Evolutionary conservation across 2,113 vertebrate species (phyloP).

Genomic region (Acanthisitta chloris): DNA sequence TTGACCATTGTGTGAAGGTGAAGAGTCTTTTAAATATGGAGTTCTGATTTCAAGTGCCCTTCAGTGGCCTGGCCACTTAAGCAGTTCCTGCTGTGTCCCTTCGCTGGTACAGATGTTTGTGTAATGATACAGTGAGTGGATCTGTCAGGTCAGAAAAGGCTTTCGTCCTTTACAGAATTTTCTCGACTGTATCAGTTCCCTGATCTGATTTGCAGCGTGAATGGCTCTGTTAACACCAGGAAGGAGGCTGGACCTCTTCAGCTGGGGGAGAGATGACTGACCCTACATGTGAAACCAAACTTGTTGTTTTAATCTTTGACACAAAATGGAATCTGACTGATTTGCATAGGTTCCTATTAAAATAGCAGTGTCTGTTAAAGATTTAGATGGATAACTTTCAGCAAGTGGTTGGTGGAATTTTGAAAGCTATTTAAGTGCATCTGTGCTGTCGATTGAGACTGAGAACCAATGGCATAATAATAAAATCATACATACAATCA

Average conservation of each 20-base stretch:
- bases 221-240: not conserved
- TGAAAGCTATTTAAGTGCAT: not conserved
- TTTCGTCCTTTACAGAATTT: not conserved
- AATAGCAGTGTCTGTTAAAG: not conserved
- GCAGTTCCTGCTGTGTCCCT: slow-evolving; percentile 5
- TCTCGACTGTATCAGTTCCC: fast-evolving
- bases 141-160: not conserved
- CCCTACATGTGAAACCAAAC: not conserved
- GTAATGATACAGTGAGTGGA: not conserved
- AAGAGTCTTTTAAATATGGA: slow-evolving; percentile 26
- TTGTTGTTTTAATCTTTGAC: not conserved
- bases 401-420: not conserved
- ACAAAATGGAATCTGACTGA: not conserved
- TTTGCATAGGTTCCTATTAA: not conserved
- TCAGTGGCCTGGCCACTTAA: not conserved
- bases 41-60: slow-evolving; percentile 48
- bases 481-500: not conserved
- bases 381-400: not conserved
- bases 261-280: not conserved
- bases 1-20: not conserved
- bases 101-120: slow-evolving; percentile 18
- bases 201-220: not conserved
- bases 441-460: not conserved
- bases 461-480: not conserved
- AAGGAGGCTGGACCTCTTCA: not conserved